Evolutionary conservation across 2,888 invertebrate species (phyloP), one percentile per base, ranked within the genome.

Genomic region (Yponomeuta cagnagella): DNA sequence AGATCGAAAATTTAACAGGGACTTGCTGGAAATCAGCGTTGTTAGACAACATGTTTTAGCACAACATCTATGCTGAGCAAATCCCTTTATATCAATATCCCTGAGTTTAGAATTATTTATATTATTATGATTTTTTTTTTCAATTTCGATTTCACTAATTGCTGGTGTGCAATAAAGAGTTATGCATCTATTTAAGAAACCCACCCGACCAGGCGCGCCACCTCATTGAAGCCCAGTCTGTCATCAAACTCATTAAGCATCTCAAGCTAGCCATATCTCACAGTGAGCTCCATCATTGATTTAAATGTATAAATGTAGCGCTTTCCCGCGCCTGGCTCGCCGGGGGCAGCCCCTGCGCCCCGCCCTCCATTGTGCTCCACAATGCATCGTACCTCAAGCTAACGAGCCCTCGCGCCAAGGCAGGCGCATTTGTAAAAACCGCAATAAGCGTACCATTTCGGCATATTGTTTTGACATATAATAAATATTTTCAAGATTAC

Each of bases 381-480:
- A 91, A 91, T 91, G 84, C 86, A 74, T 85, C 90, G 88, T 91
- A 87, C 89, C 76, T 92, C 89, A 90, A 85, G 81, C 91, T 92
- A 92, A 92, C 92, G 90, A 92, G 91, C 90, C 83, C 91, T 89
- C 80, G 83, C 75, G 90, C 90, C 91, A 77, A 83, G 84, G 80
- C 90, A 88, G 89, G 78, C 90, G 83, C 91, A 91, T 92, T 92
- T 92, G 91, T 92, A 91, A 90, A 90, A 91, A 89, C 85, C 82
- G 86, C 88, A 90, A 90, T 89, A 89, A 88, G 89, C 88, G 85
- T 85, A 86, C 84, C 88, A 87, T 91, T 91, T 91, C 88, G 92
- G 90, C 90, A 90, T 92, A 92, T 92, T 90, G 90, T 91, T 91
- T 92, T 91, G 92, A 91, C 92, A 90, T 91, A 91, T 88, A 91